Evolutionary conservation across 2,113 vertebrate species (phyloP).

Genomic region (Zosterops japonicus): DNA sequence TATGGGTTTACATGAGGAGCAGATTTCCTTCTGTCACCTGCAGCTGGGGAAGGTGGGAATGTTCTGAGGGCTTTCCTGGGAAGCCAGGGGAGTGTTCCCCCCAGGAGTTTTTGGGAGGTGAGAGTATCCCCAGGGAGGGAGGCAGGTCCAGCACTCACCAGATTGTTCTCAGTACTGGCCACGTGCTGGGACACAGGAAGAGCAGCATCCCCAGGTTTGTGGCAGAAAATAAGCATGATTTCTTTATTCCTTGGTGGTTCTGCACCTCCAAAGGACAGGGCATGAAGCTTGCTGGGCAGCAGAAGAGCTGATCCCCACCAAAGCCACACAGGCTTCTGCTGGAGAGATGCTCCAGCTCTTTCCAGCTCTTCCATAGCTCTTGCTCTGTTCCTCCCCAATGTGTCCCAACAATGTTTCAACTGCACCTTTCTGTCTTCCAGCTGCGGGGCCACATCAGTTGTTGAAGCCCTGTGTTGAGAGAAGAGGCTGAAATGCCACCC

Average conservation of each 20-base stretch:
- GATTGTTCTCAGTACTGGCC: background rate
- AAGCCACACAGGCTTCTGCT: background rate
- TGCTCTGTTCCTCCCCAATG: background rate
- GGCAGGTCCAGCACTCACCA: rapidly evolving
- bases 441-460: rapidly evolving
- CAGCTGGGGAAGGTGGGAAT: background rate
- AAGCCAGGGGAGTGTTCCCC: background rate
- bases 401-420: rapidly evolving
- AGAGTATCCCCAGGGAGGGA: background rate
- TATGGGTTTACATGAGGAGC: rapidly evolving
- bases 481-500: background rate
- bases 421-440: background rate
- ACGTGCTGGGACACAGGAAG: rapidly evolving
- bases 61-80: background rate
- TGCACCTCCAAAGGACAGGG: background rate
- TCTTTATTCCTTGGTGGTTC: background rate
- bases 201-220: rapidly evolving
- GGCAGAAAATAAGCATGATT: background rate
- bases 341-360: background rate
- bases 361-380: background rate
- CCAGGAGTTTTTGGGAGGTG: background rate
- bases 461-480: background rate
- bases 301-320: background rate
- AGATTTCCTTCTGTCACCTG: background rate
- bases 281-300: rapidly evolving